Evolutionary conservation across 2,888 invertebrate species (phyloP).

Genomic region (Megaustenia siamemsis): DNA sequence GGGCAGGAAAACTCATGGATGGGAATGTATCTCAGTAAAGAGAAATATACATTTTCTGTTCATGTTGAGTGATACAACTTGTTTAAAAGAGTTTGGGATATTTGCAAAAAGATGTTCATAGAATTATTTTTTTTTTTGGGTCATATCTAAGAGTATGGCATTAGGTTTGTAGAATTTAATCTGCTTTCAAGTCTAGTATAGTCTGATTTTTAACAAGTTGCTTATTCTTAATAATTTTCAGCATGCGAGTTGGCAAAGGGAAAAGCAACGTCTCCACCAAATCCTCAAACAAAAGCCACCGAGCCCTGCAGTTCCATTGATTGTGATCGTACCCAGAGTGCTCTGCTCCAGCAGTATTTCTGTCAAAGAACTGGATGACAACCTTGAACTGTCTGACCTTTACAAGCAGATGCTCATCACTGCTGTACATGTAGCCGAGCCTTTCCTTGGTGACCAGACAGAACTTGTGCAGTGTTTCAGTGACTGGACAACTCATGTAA

Average conservation of each 20-base stretch:
- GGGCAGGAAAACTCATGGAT: neutral
- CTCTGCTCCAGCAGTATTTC: constrained; percentile 33
- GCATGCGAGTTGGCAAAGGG: constrained; percentile 65
- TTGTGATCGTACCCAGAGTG: constrained; percentile 64
- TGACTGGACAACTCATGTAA: constrained; percentile 49
- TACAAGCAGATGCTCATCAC: constrained; percentile 61
- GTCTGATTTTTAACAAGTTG: too few relatives aligned
- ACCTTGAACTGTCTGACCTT: constrained; percentile 60
- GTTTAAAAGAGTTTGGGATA: too few relatives aligned
- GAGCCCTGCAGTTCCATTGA: constrained; percentile 68
- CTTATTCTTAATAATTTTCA: neutral
- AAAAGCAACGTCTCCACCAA: constrained; percentile 62
- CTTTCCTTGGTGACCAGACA: constrained; percentile 41
- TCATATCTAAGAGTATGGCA: too few relatives aligned
- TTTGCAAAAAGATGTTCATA: too few relatives aligned
- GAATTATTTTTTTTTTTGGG: too few relatives aligned
- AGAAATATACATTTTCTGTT: neutral
- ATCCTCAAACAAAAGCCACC: constrained; percentile 65
- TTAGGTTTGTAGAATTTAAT: too few relatives aligned
- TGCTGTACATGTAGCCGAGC: constrained; percentile 60
- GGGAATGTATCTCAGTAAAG: neutral
- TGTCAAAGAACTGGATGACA: neutral
- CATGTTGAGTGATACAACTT: neutral
- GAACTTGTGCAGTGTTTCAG: constrained; percentile 18
- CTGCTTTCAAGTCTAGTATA: too few relatives aligned